Evolutionary conservation across 2,797 vertebrate genomes (phyloP).

Genomic region (Coregonus ussuriensis): DNA sequence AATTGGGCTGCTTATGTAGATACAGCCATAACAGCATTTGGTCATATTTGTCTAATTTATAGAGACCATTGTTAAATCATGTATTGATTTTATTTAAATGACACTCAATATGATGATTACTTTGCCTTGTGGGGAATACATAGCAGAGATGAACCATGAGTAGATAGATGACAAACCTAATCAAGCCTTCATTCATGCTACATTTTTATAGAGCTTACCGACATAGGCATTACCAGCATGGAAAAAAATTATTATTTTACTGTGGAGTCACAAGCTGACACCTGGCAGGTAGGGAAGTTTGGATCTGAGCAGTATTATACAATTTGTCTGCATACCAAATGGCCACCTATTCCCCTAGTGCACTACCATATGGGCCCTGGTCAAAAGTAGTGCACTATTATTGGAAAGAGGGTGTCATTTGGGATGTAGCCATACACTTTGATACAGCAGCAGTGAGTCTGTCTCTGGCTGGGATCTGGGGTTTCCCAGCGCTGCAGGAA

Average conservation of each 20-base stretch:
- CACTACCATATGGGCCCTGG: background rate
- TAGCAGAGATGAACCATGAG: background rate
- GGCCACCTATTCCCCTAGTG: too few relatives aligned
- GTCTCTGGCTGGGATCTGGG: too few relatives aligned
- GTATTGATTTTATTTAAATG: background rate
- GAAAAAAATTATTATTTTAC: background rate
- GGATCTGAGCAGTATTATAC: background rate
- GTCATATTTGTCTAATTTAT: conserved; percentile 24
- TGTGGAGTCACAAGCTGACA: background rate
- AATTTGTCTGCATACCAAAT: background rate
- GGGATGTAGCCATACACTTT: too few relatives aligned
- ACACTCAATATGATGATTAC: background rate
- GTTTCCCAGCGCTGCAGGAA: too few relatives aligned
- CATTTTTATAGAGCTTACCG: background rate
- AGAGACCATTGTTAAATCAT: background rate
- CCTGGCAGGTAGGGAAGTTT: background rate
- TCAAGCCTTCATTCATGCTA: conserved; percentile 34
- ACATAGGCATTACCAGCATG: background rate
- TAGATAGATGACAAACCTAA: conserved; percentile 24
- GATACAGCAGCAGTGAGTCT: too few relatives aligned
- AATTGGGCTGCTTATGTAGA: too few relatives aligned
- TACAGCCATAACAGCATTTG: background rate
- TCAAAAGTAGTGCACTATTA: background rate
- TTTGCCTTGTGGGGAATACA: background rate
- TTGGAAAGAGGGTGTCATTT: background rate